Evolutionary conservation across 2,888 invertebrate genomes (phyloP), one percentile per base, ranked within the genome.

Genomic region (Monopis laevigella): DNA sequence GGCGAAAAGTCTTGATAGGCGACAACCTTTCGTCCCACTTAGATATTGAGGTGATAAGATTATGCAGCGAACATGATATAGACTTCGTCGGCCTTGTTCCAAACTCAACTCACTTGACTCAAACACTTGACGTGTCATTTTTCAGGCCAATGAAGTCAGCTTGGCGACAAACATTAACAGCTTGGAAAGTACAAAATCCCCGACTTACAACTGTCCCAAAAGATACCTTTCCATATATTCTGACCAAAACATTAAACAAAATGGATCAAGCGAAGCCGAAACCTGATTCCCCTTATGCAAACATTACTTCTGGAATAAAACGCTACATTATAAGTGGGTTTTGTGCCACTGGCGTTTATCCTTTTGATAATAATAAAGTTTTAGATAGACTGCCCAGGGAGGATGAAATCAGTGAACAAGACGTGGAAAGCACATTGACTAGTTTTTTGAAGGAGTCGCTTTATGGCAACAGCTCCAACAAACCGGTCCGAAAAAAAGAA

Each of bases 91-190:
- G 39, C 24, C 21, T 39, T 14, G 39, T 24, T 39, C 12, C 12
- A 10, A 11, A 19, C 24, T 11, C 44, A 29, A 47, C 45, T 12
- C 46, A 46, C 40, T 39, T 47, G 13, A 34, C 41, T 16, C 49
- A 49, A 43, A 47, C 47, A 26, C 43, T 48, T 21, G 46, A 47
- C 32, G 47, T 49, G n/a, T 39, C 44, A 19, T 49, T 45, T 36
- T 49, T 49, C 41, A 38, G 46, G 6, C 47, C 46, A 11, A 45
- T 49, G 41, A 48, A 47, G 42, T 44, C 41, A 19, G 49, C 46
- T 28, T 46, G 49, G 49, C 42, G 49, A 24, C 40, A 46, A 19
- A 35, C 39, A 24, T 42, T 49, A 43, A 45, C 43, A 17, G 39
- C 44, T 36, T 46, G 44, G 48, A 49, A 48, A 41, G 43, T 39